Evolutionary conservation across 92 coral and sea anemone species (phyloP), one percentile per base, ranked within the genome.

Genomic region (Scolanthus callimorphus): DNA sequence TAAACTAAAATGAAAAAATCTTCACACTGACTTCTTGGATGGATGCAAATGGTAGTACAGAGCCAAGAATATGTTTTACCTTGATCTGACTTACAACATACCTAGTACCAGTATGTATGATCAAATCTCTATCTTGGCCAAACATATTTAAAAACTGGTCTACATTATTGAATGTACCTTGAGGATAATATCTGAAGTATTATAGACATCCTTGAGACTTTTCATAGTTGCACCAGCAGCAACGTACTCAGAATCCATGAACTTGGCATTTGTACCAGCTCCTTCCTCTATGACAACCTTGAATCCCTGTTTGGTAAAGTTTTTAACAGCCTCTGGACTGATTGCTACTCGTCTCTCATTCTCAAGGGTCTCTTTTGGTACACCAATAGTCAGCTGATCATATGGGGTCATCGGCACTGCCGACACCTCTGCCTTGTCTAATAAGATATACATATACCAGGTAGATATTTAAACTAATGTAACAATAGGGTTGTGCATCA

Each of bases 181-280:
- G 6, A 92, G 76, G 34, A 92, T 79, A 59, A 92, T 84, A 56
- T 92, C 98, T 0, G 98, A 77, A 49, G 61, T 75, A 43, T 59
- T 80, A 59, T 83, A 73, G 39, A 80, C 88, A 27, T 85, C 98
- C 45, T 92, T 80, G 0, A 53, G 67, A 37, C 84, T 76, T 59
- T 92, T 80, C 23, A 92, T 68, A n/a, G 70, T 74, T 20, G 96
- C 96, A 13, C 98, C 98, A 57, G 92, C 94, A 12, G 76, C 91
- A 55, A 83, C 56, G 50, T 92, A 92, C 46, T 92, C 98, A 24
- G 85, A 62, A 77, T 92, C 98, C 26, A 74, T 69, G 31, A 92
- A 92, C 71, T 85, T 85, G 1, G 98, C 92, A 29, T 74, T 78
- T 26, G 67, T 50, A 2, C 98, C 98, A 19, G 98, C 98, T 29